Conservation (phyloP, 2,888 invertebrate species). For the Lepidonotus clava region DNA sequence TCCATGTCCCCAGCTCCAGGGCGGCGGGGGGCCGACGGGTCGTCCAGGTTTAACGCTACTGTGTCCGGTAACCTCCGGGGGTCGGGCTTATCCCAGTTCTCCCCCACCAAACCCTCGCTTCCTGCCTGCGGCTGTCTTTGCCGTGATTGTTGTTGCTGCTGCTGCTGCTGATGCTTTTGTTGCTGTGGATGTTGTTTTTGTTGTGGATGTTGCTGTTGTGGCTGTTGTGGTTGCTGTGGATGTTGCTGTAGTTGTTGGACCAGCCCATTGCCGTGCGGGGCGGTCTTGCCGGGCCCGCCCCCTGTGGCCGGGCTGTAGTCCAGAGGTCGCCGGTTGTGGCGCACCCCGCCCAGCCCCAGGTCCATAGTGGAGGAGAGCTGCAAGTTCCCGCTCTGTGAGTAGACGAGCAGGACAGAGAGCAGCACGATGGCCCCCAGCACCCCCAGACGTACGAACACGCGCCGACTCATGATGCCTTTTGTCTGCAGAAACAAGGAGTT, state of each 20-base stretch:
- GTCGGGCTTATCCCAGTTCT: neutral
- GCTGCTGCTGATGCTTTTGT: neutral
- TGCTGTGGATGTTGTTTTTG: neutral
- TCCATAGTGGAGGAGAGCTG: neutral
- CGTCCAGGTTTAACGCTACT: conserved; percentile 7
- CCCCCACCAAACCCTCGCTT: neutral
- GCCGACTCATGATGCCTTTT: neutral
- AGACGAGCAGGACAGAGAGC: neutral
- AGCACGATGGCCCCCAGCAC: neutral
- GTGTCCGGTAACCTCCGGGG: neutral
- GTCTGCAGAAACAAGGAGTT: too few species aligned
- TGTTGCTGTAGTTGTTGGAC: too few species aligned
- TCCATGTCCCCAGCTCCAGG: neutral
- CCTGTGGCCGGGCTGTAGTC: neutral
- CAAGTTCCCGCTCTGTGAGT: neutral
- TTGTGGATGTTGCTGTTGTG: neutral
- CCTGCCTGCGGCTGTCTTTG: neutral
- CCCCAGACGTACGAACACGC: neutral
- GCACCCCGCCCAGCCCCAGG: neutral
- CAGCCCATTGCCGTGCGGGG: neutral
- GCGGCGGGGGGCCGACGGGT: neutral
- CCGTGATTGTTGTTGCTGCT: neutral
- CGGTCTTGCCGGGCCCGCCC: neutral
- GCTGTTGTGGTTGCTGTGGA: neutral
- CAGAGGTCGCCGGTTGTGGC: neutral